phyloP scores from a whole-genome alignment of 2,888 invertebrate genomes.

The Pandemis corylana region DNA sequence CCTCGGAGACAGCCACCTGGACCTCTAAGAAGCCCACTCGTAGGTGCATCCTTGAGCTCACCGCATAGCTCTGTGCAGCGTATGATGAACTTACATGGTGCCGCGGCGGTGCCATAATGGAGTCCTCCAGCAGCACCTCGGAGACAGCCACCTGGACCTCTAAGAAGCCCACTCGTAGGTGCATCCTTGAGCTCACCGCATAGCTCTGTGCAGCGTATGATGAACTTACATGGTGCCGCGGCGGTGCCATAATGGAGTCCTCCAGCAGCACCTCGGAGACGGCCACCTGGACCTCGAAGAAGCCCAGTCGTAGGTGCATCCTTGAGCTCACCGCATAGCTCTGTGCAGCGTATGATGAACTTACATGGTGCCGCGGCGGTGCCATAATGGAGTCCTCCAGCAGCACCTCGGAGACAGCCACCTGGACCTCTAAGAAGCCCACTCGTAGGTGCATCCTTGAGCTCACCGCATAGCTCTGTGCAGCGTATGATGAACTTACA shows the following conservation, averaged over 20 bases:
- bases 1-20: constrained; percentile 68
- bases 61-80: constrained; percentile 70
- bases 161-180: constrained; percentile 67
- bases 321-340: too few relatives aligned
- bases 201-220: constrained; percentile 71
- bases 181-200: constrained; percentile 56
- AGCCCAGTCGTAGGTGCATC: too few relatives aligned
- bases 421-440: constrained; percentile 71
- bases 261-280: too few relatives aligned
- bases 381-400: constrained; percentile 51
- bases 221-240: constrained; percentile 46
- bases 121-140: constrained; percentile 61
- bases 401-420: constrained; percentile 68
- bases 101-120: constrained; percentile 45
- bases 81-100: constrained; percentile 49
- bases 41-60: constrained; percentile 55
- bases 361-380: constrained; percentile 38
- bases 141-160: constrained; percentile 71
- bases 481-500: background rate
- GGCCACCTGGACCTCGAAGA: too few relatives aligned
- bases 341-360: background rate
- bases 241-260: too few relatives aligned
- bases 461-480: constrained; percentile 49
- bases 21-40: constrained; percentile 69
- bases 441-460: constrained; percentile 58